Evolutionary conservation across 1,140 invertebrate species (phyloP), one percentile per base, ranked within the genome.

Genomic region (Drosophila subobscura): DNA sequence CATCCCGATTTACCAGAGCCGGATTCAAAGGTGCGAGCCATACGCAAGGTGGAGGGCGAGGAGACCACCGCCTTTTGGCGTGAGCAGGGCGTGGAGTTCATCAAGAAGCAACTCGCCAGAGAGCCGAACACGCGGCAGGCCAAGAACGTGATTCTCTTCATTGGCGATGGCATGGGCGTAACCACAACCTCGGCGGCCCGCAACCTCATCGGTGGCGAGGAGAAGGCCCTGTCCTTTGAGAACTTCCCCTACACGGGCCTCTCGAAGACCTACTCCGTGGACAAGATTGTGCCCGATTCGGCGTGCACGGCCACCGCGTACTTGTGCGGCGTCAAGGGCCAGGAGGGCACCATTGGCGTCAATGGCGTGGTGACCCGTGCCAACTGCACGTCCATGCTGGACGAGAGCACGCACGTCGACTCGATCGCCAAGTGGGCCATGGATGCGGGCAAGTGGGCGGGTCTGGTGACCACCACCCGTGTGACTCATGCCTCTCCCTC

Each of bases 151-250:
- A 96, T 97, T 49, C 83, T 96, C 25, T 97, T 97, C 71, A 91
- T 97, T 37, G 96, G 96, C 2, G 96, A 96, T 86, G 96, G 95
- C 1, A 96, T 97, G 95, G 95, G 95, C 1, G 92, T 96, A n/a
- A 92, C 95, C 0, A 96, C 96, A 2, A 90, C 96, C 0, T 94
- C 95, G 46, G 95, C 96, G 0, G 93, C 94, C 0, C 93, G 96
- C 40, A 95, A 95, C 2, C 94, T 94, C 42, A 10, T 86, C 14
- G 84, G 85, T 2, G 96, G 94, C 5, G 96, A 97, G 92, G 95
- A 96, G 72, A 91, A 92, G 27, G 74, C 93, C 8, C 92, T 97
- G 37, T 93, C 94, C 33, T 97, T 96, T 75, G 96, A 97, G 76
- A 93, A 94, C 55, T 97, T 97, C 75, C 96, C 96, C 1, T 92